Base-by-base conservation (phyloP, 2,888 invertebrate genomes). In the Oithona nana region DNA sequence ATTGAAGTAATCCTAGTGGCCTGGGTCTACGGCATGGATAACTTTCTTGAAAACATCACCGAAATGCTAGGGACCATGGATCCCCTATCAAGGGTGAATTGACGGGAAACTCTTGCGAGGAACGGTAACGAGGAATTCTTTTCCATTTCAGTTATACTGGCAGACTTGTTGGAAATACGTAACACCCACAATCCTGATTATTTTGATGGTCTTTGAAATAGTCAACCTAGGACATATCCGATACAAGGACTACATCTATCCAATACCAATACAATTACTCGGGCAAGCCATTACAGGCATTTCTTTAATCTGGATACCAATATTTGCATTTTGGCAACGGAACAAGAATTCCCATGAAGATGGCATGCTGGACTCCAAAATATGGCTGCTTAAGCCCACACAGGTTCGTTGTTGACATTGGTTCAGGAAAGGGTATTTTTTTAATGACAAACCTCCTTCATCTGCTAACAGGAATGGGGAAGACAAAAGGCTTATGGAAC, bases 21-120 rank as follows among this genome's bases (percentile, higher is more conserved):
- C 2, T 62, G 55, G 56, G 16, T 55, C 1, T 62, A 62, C 28
- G 62, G 62, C 16, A 54, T 31, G 20, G 54, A 62, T 26, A 62
- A 56, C 20, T 57, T 62, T 26, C 30, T 62, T 8, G 31, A 56
- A 22, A 24, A 61, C 28, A 59, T 59, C 13, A 11, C 22, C 13
- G 54, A 54, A 26, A 54, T 54, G 54, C 13, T 16, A 3, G 26
- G 16, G 26, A 26, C 2, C 3, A 24, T 54, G 54, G 13, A 54
- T 26, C 26, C 24, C 24, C 13, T n/a, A n/a, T n/a, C n/a, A n/a
- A n/a, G n/a, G n/a, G n/a, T n/a, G n/a, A n/a, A n/a, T n/a, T n/a
- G n/a, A n/a, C n/a, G n/a, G n/a, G n/a, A n/a, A n/a, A n/a, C n/a
- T n/a, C n/a, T n/a, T n/a, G n/a, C n/a, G n/a, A n/a, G n/a, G n/a